Base-by-base conservation (phyloP, 1,140 invertebrate genomes). In the Hycleus phaleratus region DNA sequence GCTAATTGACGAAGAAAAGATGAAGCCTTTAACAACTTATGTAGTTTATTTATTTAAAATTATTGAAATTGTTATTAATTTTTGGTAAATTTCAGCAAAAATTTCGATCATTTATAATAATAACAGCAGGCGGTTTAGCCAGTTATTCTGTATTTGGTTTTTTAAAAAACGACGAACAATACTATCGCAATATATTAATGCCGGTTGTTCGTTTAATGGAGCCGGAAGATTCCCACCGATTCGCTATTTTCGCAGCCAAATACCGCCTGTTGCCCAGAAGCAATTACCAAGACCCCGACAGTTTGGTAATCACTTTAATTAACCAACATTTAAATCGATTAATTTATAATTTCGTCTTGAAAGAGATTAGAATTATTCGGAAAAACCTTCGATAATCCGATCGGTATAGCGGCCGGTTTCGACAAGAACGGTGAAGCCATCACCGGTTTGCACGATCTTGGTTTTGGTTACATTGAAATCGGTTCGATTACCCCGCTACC, bases 351-450 rank as follows among this genome's bases (percentile, higher is more conserved):
- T 9, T 49, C 66, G 66, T 46, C 70, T 5, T 7, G 7, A 32
- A 32, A 88, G 85, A 79, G 80, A 70, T 85, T 85, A 0, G 80
- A 75, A 46, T 75, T 97, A 32, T 87, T 90, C 69, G 80, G 81
- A 25, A 72, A 85, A 58, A 68, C 86, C 11, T 85, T 98, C 47
- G 76, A 77, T 57, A 97, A 96, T 78, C 95, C 95, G 1, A 70
- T 99, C 67, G 97, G 97, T 32, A 85, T 98, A 64, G 96, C 96
- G 46, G 97, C 97, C 59, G 97, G 97, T 3, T 98, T 98, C 79
- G 97, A 99, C 73, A 99, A 99, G 73, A 85, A 98, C 75, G 96
- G 84, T 7, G 92, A 98, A 79, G 93, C 91, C 25, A 79, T 97
- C 1, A 73, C 84, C 58, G 90, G 91, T 0, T 73, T 99, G 26